Percentiles rank a stretch among this genome's conserved stretches.
Conservation (phyloP, 2,888 invertebrate genomes). For the Pandemis cinnamomeana region DNA sequence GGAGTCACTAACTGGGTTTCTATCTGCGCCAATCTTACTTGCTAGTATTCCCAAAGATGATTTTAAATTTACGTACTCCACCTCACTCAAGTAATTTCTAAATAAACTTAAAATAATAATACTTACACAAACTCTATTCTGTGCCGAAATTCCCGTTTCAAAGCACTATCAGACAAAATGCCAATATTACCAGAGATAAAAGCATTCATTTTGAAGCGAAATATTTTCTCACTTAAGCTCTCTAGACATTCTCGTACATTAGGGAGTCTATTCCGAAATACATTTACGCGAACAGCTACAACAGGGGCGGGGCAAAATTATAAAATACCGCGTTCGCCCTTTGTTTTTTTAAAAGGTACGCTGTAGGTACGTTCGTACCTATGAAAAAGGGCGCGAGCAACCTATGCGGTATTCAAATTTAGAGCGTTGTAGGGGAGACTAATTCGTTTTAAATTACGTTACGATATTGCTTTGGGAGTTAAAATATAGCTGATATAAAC, state of each 20-base stretch:
- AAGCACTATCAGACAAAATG: constrained; percentile 63
- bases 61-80: background rate
- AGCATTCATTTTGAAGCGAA: constrained; percentile 65
- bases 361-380: constrained; percentile 58
- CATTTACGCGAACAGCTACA: constrained; percentile 62
- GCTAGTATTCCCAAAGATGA: too few relatives aligned
- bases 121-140: constrained; percentile 31
- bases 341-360: constrained; percentile 70
- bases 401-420: constrained; percentile 78
- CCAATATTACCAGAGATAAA: constrained; percentile 62
- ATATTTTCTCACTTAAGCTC: constrained; percentile 51
- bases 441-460: constrained; percentile 84
- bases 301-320: constrained; percentile 67
- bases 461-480: constrained; percentile 80
- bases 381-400: constrained; percentile 73
- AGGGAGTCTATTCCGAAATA: constrained; percentile 72
- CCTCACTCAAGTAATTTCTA: background rate
- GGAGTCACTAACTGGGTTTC: too few relatives aligned
- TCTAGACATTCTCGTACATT: constrained; percentile 73
- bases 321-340: constrained; percentile 76
- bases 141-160: constrained; percentile 52
- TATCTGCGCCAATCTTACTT: too few relatives aligned
- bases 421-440: constrained; percentile 77
- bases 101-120: constrained; percentile 35
- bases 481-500: constrained; percentile 79